Evolutionary conservation across 1,140 invertebrate species (phyloP).

Genomic region (Sesamia nonagrioides): DNA sequence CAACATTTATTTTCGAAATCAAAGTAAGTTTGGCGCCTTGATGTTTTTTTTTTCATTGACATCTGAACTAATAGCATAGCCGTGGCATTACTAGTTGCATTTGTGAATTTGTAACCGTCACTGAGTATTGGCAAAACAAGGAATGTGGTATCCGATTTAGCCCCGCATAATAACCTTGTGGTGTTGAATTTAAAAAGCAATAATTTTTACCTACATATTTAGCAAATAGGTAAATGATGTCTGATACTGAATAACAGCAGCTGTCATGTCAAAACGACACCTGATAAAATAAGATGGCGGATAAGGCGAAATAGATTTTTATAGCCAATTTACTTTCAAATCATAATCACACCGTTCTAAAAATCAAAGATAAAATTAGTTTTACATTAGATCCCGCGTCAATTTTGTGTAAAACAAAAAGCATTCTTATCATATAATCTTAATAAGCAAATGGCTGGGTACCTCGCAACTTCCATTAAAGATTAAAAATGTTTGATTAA

Average conservation of each 20-base stretch:
- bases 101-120: too few relatives aligned
- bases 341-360: background rate
- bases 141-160: too few relatives aligned
- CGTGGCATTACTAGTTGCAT: too few relatives aligned
- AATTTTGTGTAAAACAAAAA: slow-evolving; percentile 24
- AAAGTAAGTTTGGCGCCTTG: too few relatives aligned
- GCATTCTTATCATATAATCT: slow-evolving; percentile 17
- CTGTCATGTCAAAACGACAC: background rate
- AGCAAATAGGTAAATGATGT: too few relatives aligned
- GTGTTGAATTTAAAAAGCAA: background rate
- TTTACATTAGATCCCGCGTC: background rate
- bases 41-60: too few relatives aligned
- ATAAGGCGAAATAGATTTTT: background rate
- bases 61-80: too few relatives aligned
- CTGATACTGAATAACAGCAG: background rate
- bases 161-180: too few relatives aligned
- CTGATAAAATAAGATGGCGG: background rate
- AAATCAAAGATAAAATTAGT: background rate
- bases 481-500: slow-evolving; percentile 38
- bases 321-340: slow-evolving; percentile 29
- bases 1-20: too few relatives aligned
- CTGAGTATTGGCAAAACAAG: too few relatives aligned
- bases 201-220: background rate
- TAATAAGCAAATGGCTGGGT: slow-evolving; percentile 28
- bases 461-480: slow-evolving; percentile 16